Evolutionary conservation across 1,140 invertebrate species (phyloP), one percentile per base, ranked within the genome.

Genomic region (Oreohelix idahoensis): DNA sequence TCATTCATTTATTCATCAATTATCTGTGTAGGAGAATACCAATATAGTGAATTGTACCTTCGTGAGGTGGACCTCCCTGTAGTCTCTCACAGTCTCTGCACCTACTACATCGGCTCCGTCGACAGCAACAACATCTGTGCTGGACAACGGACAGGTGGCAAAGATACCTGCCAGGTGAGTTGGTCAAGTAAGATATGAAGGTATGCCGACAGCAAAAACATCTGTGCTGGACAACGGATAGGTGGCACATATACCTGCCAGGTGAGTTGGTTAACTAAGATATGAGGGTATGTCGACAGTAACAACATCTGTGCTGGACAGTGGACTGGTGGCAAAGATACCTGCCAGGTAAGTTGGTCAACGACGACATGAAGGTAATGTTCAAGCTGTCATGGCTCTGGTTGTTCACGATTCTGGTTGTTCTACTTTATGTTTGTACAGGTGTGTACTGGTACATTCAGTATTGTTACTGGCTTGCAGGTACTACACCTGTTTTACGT

Each of bases 321-420:
- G 38, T n/a, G 26, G 8, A 26, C 20, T 0, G 74, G 74, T 10
- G 74, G 74, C 17, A 49, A 45, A 11, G 74, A 76, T 49, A 76
- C 74, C 29, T 76, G 74, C 74, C 74, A 76, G 74, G 74, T 76
- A 32, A 32, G 53, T n/a, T n/a, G n/a, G n/a, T n/a, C n/a, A n/a
- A n/a, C n/a, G n/a, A n/a, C n/a, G n/a, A n/a, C n/a, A n/a, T n/a
- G n/a, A n/a, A n/a, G n/a, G n/a, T n/a, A n/a, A n/a, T n/a, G 26
- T 53, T 53, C 26, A 15, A 13, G 13, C 13, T 53, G 51, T 53
- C 26, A 26, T 13, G 13, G 51, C 26, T 53, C 51, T 53, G 51
- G 51, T 53, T 13, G 13, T 15, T 53, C 26, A 15, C 13, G 26
- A n/a, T 49, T 8, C 63, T 13, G 10, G 10, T n/a, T n/a, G n/a